Conservation (phyloP, 2,797 vertebrate species). For the Lacerta agilis region DNA sequence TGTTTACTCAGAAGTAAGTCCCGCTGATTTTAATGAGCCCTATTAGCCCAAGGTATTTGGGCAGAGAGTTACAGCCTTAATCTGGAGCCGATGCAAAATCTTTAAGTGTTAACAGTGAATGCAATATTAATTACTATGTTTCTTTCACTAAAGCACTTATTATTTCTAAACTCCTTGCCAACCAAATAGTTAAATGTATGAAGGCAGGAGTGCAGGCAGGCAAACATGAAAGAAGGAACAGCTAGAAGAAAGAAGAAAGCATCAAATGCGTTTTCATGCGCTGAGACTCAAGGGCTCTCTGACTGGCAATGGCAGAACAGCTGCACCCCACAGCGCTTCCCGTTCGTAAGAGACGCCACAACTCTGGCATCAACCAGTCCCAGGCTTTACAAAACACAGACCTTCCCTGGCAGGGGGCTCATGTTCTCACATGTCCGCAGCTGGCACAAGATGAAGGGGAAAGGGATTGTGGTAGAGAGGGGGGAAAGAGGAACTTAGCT, state of each 20-base stretch:
- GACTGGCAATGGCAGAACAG: constrained; percentile 18
- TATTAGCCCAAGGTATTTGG: too few species aligned
- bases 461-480: constrained; percentile 34
- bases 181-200: not conserved
- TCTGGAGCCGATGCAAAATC: not conserved
- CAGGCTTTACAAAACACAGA: constrained; percentile 52
- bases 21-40: too few species aligned
- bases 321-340: constrained; percentile 14
- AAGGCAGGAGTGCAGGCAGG: not conserved
- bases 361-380: constrained; percentile 44
- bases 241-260: not conserved
- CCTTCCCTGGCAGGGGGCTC: constrained; percentile 45
- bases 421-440: constrained; percentile 40
- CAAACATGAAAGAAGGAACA: constrained; percentile 1
- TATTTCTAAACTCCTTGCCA: constrained; percentile 7
- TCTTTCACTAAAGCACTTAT: not conserved
- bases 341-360: constrained; percentile 5
- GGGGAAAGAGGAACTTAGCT: constrained; percentile 24
- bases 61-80: not conserved
- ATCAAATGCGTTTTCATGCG: constrained; percentile 13
- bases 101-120: not conserved
- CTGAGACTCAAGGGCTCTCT: constrained; percentile 48
- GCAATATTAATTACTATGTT: not conserved
- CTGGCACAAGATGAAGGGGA: constrained; percentile 59
- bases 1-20: too few species aligned